Conservation (phyloP, 2,797 vertebrate genomes). For the Paramormyrops hopkinsi region DNA sequence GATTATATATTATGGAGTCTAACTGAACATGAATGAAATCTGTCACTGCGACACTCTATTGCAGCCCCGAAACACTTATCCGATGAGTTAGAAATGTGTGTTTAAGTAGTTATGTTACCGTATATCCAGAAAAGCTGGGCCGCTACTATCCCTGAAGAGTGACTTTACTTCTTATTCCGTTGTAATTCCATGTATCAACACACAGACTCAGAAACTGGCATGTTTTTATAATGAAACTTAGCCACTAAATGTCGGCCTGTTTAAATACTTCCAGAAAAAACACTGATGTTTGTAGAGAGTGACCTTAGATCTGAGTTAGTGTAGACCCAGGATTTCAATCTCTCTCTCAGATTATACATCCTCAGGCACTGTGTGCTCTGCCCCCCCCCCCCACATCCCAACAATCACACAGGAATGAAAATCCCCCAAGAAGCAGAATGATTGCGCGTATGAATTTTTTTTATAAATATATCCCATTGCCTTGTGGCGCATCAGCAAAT, state of each 20-base stretch:
- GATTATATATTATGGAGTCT: not conserved
- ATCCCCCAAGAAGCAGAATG: constrained; percentile 12
- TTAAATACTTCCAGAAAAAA: not conserved
- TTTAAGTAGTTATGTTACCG: not conserved
- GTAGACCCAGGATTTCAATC: not conserved
- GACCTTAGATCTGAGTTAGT: not conserved
- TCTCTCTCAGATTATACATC: not conserved
- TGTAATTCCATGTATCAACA: not conserved
- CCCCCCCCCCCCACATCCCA: not conserved
- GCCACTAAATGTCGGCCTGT: not conserved
- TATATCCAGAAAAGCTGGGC: not conserved
- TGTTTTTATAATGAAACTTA: not conserved
- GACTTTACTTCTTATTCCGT: not conserved
- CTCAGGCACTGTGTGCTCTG: not conserved
- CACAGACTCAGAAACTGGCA: not conserved
- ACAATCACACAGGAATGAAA: not conserved
- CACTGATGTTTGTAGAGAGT: not conserved
- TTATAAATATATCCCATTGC: constrained; percentile 28
- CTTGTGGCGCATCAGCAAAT: not conserved
- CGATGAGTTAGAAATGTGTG: not conserved
- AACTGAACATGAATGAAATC: not conserved
- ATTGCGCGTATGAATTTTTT: not conserved
- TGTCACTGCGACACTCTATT: not conserved
- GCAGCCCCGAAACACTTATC: not conserved
- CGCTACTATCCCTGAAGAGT: not conserved